Evolutionary conservation across 2,113 vertebrate genomes (phyloP).

Genomic region (Zapornia atra): DNA sequence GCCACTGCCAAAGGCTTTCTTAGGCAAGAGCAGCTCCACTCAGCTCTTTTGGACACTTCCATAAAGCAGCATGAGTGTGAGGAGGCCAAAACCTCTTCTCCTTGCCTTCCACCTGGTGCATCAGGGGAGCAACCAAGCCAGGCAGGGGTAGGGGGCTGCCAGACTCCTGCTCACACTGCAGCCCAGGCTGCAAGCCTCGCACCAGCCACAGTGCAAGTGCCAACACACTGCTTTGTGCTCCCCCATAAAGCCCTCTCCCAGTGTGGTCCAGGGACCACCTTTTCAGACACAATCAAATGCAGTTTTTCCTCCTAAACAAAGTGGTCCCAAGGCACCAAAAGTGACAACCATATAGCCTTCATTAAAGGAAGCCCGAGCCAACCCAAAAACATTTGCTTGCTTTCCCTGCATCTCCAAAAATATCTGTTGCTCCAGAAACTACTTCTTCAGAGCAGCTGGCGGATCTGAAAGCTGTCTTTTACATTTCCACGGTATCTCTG

Average conservation of each 20-base stretch:
- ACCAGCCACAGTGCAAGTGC: not conserved
- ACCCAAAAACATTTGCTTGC: not conserved
- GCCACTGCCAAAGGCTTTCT: not conserved
- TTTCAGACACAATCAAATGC: not conserved
- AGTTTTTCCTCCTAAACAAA: not conserved
- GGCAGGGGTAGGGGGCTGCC: not conserved
- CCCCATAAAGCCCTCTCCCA: not conserved
- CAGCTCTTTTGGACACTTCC: not conserved
- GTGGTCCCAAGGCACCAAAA: not conserved
- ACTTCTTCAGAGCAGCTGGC: not conserved
- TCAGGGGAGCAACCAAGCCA: not conserved
- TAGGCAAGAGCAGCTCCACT: not conserved
- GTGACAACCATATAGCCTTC: not conserved
- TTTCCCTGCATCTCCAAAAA: not conserved
- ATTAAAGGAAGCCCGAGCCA: not conserved
- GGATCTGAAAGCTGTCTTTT: slow-evolving; percentile 18
- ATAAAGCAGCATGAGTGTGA: not conserved
- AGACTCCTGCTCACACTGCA: rapidly evolving
- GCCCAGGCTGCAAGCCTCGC: not conserved
- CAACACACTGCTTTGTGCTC: not conserved
- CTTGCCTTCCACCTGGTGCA: not conserved
- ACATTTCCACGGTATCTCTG: slow-evolving; percentile 5
- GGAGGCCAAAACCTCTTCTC: not conserved
- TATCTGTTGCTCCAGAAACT: not conserved
- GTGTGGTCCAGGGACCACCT: not conserved